Percentiles rank a stretch among this genome's conserved stretches.
Conservation (phyloP, 2,113 vertebrate genomes). For the Brachyhypopomus gauderio region DNA sequence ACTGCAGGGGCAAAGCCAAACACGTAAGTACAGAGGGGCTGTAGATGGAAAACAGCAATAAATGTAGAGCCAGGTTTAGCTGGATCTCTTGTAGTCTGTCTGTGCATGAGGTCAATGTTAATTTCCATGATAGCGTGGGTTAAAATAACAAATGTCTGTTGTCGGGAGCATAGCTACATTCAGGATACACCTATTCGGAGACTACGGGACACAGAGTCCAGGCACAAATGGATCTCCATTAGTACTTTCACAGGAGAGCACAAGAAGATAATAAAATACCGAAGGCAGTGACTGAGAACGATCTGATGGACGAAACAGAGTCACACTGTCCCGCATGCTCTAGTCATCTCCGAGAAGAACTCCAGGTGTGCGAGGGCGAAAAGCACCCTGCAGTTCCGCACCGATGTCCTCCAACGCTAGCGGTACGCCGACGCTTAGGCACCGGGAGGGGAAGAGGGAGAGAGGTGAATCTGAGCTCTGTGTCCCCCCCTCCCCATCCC, state of each 20-base stretch:
- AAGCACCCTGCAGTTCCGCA: background rate
- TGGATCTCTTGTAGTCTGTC: conserved; percentile 30
- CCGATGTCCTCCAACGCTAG: conserved; percentile 31
- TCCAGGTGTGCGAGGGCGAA: too few species aligned
- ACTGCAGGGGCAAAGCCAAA: conserved; percentile 49
- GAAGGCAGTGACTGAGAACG: conserved; percentile 41
- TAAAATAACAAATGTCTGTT: conserved; percentile 10
- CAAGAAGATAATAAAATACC: conserved; percentile 57
- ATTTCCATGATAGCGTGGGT: conserved; percentile 27
- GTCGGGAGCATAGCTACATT: background rate
- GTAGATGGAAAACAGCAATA: conserved; percentile 6
- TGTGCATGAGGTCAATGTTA: conserved; percentile 9
- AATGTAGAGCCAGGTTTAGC: conserved; percentile 56
- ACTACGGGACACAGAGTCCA: background rate
- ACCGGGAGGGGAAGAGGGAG: conserved; percentile 17
- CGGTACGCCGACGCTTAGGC: conserved; percentile 47
- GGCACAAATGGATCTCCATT: background rate
- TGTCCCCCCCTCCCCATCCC: conserved; percentile 45
- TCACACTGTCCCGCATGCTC: background rate
- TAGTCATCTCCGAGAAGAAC: background rate
- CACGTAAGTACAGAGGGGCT: conserved; percentile 37
- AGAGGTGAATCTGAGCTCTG: conserved; percentile 25
- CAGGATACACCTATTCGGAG: background rate
- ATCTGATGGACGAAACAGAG: conserved; percentile 11
- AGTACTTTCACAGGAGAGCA: conserved; percentile 30